phyloP scores from a whole-genome alignment of 2,797 vertebrate genomes.

The Hipposideros larvatus region DNA sequence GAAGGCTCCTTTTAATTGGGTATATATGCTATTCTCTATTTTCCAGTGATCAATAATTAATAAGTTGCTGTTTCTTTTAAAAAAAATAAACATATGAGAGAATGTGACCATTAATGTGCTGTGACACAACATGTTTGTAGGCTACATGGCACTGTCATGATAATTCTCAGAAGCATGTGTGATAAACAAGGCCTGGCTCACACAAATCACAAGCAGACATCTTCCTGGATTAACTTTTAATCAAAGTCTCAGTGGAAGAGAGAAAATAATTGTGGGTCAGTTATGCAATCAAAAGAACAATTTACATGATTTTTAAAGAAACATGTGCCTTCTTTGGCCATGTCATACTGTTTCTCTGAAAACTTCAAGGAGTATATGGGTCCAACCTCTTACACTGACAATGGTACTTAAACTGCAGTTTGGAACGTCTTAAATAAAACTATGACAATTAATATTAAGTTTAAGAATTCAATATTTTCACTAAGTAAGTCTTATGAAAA shows the following conservation, averaged over 20 bases:
- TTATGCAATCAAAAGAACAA: conserved; percentile 2
- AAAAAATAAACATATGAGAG: neutral
- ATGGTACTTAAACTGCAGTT: neutral
- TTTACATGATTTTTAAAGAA: neutral
- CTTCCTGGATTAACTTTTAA: neutral
- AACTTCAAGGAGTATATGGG: neutral
- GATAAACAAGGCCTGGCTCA: neutral
- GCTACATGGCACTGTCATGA: neutral
- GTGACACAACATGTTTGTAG: neutral
- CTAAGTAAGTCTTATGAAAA: neutral
- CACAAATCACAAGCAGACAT: neutral
- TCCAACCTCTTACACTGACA: neutral
- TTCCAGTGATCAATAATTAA: neutral
- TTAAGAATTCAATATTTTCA: neutral
- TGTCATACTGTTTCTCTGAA: neutral
- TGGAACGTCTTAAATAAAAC: conserved; percentile 5
- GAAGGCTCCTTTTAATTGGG: neutral
- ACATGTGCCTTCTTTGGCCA: neutral
- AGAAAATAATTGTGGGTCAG: neutral
- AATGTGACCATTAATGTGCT: neutral
- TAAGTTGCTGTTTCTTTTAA: neutral
- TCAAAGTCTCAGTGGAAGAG: neutral
- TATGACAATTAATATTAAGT: neutral
- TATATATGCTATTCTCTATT: neutral
- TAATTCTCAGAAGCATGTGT: neutral